Conservation (phyloP, 2,797 vertebrate genomes). For the Microctenopoma steveboyesi region DNA sequence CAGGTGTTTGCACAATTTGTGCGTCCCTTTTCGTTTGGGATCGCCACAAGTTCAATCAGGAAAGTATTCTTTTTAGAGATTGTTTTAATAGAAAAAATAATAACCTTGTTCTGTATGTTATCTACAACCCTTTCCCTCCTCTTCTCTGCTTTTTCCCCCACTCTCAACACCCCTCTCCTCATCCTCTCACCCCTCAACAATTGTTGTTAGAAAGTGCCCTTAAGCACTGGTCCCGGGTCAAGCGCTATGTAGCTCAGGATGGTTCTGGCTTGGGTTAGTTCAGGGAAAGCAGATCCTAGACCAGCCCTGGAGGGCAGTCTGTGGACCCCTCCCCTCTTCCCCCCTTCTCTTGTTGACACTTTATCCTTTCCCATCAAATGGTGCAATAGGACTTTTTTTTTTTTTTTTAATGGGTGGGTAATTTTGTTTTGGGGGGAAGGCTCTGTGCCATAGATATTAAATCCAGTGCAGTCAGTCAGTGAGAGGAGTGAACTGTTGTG, state of each 20-base stretch:
- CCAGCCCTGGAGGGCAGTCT: constrained; percentile 84
- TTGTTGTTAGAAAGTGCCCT: constrained; percentile 85
- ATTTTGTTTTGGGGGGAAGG: constrained; percentile 70
- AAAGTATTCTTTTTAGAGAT: constrained; percentile 88
- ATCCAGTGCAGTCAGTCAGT: constrained; percentile 80
- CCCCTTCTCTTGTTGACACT: constrained; percentile 73
- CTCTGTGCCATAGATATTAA: constrained; percentile 86
- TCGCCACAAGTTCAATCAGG: constrained; percentile 84
- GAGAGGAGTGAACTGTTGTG: constrained; percentile 77
- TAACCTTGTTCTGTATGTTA: constrained; percentile 79
- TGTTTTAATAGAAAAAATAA: constrained; percentile 82
- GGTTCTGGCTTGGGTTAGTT: constrained; percentile 81
- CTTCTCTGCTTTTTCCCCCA: constrained; percentile 27
- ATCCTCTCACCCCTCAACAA: constrained; percentile 45
- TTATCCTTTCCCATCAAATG: constrained; percentile 83
- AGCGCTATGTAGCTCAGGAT: constrained; percentile 82
- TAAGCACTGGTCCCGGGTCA: constrained; percentile 86
- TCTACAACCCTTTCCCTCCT: constrained; percentile 58
- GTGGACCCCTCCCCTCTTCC: constrained; percentile 77
- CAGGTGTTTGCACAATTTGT: constrained; percentile 88
- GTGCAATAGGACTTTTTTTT: constrained; percentile 85
- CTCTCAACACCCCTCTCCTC: constrained; percentile 15
- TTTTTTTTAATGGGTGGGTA: constrained; percentile 71
- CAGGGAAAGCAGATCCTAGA: constrained; percentile 86
- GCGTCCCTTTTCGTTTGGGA: constrained; percentile 67